These are phyloP conservation scores for Sceloporus tristichus DNA, from an alignment of 2,113 vertebrate genomes.

Conservation along the genomic window DNA sequence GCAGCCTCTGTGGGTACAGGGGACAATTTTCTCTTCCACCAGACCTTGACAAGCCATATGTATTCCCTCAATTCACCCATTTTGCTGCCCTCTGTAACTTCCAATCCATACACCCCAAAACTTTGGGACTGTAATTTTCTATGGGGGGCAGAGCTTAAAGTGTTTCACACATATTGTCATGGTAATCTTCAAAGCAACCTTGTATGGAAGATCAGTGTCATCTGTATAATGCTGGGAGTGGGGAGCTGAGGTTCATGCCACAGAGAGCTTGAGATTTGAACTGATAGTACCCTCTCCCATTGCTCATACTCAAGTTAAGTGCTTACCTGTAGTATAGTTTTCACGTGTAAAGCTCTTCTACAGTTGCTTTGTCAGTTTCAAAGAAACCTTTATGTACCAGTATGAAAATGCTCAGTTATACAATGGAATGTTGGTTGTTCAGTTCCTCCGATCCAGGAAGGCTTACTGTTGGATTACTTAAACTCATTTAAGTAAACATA, in stretches of 20 bases:
- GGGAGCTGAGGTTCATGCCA: background rate
- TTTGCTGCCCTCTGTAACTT: too few species aligned
- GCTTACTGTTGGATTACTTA: background rate
- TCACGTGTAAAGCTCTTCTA: background rate
- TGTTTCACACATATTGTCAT: background rate
- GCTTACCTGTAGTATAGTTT: background rate
- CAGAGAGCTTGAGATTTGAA: background rate
- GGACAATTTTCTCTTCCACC: too few species aligned
- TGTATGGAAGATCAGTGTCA: background rate
- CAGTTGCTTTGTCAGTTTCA: background rate
- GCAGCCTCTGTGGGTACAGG: too few species aligned
- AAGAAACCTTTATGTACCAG: background rate
- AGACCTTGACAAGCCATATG: too few species aligned
- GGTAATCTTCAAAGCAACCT: background rate
- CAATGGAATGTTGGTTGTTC: background rate
- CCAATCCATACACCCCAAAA: too few species aligned
- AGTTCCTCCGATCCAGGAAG: background rate
- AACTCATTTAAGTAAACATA: too few species aligned
- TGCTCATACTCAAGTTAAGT: too few species aligned
- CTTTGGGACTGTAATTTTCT: too few species aligned
- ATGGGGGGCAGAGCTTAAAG: background rate
- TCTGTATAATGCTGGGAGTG: background rate
- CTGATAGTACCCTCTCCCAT: background rate
- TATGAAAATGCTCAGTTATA: background rate
- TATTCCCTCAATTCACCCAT: too few species aligned